Evolutionary conservation across 2,113 vertebrate species (phyloP), one percentile per base, ranked within the genome.

Genomic region (Spea multiplicata): DNA sequence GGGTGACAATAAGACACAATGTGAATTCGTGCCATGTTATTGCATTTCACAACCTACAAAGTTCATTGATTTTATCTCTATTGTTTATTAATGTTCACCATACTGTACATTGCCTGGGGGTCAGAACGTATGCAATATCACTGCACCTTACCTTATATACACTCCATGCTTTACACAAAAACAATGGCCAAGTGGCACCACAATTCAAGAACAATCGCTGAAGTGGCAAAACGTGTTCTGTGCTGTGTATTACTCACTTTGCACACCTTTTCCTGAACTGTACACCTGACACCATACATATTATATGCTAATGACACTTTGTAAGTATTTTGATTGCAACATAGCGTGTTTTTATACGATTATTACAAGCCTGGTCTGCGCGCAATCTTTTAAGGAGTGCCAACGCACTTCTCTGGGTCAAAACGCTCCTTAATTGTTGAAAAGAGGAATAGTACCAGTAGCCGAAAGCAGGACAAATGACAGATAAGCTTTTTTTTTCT

Each of bases 171-270:
- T 50, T 47, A 44, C 48, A 46, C 62, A 55, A 49, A 67, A 77
- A 77, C 75, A 61, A 70, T 71, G 46, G 30, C 46, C 61, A 30
- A 68, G 76, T 8, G 55, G 62, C 7, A 53, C 44, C 76, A 9
- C 13, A 45, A 78, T 70, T 50, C 16, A n/a, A 8, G 7, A 59
- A 10, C 53, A 52, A 52, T 71, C 59, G 45, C 3, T 71, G 30
- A 71, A 44, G n/a, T 71, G 10, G 17, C 44, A 44, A 69, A 8
- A 16, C 8, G 71, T 45, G 65, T 64, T 66, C 30, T 57, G 12
- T 76, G 50, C n/a, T n/a, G 14, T 46, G 13, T 45, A 44, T 66
- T 49, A 66, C 13, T 72, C 61, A 72, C 44, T 30, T 13, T 48
- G 44, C 49, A 55, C 55, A 12, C 61, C 76, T 53, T 17, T 59